Percentiles rank a stretch among this genome's conserved stretches.
Evolutionary conservation across 2,113 vertebrate genomes (phyloP).

Genomic region (Pituophis catenifer): DNA sequence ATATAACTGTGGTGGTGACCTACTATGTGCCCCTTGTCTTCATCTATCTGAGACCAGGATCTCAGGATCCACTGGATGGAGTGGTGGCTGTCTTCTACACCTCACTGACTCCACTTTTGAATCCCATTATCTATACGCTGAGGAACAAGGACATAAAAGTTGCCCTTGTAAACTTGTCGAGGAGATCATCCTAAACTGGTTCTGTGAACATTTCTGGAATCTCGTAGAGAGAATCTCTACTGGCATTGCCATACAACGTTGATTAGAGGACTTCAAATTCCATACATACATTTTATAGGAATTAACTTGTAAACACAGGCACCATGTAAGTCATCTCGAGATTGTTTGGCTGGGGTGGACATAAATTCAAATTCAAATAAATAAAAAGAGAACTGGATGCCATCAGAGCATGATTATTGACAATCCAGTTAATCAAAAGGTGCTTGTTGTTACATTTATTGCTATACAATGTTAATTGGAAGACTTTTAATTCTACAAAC

Average conservation of each 20-base stretch:
- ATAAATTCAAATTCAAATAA: neutral
- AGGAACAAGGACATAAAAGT: slow-evolving; percentile 58
- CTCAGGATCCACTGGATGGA: slow-evolving; percentile 44
- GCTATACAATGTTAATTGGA: too few species aligned
- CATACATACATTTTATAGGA: neutral
- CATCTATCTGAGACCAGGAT: slow-evolving; percentile 53
- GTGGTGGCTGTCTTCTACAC: slow-evolving; percentile 59
- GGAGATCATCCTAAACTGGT: neutral
- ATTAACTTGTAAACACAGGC: neutral
- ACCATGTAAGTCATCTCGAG: neutral
- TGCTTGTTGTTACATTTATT: too few species aligned
- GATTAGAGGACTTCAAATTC: neutral
- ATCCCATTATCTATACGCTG: slow-evolving; percentile 58
- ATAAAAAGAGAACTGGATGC: neutral
- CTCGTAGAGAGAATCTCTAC: neutral
- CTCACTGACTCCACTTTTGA: slow-evolving; percentile 55
- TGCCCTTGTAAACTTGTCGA: neutral
- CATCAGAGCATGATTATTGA: too few species aligned
- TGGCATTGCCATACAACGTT: neutral
- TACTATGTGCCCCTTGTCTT: slow-evolving; percentile 57
- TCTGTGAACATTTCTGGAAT: neutral
- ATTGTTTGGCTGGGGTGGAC: neutral
- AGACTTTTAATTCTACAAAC: too few species aligned
- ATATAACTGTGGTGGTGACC: slow-evolving; percentile 52
- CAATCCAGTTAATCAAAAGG: too few species aligned